Percentiles rank a stretch among this genome's conserved stretches.
Conservation (phyloP, 1,140 invertebrate species). For the Drosophila kurseongensis region DNA sequence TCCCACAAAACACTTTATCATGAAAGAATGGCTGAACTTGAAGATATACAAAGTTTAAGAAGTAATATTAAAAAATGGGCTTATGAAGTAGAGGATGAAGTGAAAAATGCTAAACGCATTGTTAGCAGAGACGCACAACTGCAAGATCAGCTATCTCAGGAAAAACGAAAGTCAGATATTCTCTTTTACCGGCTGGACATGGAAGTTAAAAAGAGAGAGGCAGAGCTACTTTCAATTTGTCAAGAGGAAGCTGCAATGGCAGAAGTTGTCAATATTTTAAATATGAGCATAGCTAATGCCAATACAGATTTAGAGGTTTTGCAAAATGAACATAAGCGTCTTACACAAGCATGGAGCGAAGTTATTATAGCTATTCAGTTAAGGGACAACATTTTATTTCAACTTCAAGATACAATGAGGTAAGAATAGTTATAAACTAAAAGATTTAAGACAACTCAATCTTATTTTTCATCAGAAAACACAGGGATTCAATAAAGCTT, state of each 20-base stretch:
- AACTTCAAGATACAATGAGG: slow-evolving; percentile 84
- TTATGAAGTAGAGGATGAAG: slow-evolving; percentile 85
- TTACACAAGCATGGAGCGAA: slow-evolving; percentile 90
- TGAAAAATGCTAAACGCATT: slow-evolving; percentile 85
- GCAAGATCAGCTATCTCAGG: slow-evolving; percentile 84
- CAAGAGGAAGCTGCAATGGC: slow-evolving; percentile 85
- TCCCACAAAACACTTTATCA: slow-evolving; percentile 81
- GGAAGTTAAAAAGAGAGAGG: slow-evolving; percentile 86
- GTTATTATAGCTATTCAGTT: slow-evolving; percentile 89
- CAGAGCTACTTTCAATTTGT: slow-evolving; percentile 85
- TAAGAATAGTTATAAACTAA: slow-evolving; percentile 8
- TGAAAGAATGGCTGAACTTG: slow-evolving; percentile 82
- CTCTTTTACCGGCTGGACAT: slow-evolving; percentile 85
- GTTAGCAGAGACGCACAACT: slow-evolving; percentile 85
- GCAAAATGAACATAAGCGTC: slow-evolving; percentile 88
- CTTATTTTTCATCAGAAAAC: slow-evolving; percentile 79
- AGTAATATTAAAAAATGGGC: slow-evolving; percentile 85
- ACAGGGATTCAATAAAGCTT: slow-evolving; percentile 86
- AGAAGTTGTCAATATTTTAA: slow-evolving; percentile 84
- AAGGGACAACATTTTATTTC: slow-evolving; percentile 88
- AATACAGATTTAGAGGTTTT: slow-evolving; percentile 89
- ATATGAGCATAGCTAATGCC: slow-evolving; percentile 86
- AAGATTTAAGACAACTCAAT: neutral
- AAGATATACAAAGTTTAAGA: slow-evolving; percentile 83
- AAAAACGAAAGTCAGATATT: slow-evolving; percentile 86